Evolutionary conservation across 2,888 invertebrate genomes (phyloP).

Genomic region (Cabera pusaria): DNA sequence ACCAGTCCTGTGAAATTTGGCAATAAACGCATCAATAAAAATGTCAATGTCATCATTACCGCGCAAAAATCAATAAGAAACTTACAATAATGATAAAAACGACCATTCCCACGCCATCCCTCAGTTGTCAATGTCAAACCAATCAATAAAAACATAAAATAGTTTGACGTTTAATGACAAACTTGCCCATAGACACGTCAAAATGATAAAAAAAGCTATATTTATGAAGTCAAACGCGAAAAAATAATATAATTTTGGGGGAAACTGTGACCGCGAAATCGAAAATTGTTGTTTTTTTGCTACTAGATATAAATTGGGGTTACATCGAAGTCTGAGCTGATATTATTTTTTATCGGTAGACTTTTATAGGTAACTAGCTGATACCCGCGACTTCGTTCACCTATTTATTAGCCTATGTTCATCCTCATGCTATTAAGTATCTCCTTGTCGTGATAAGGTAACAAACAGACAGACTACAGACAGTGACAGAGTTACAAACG

Average conservation of each 20-base stretch:
- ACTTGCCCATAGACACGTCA: conserved; percentile 54
- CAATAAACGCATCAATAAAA: conserved; percentile 52
- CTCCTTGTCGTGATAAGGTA: no score
- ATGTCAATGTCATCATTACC: conserved; percentile 69
- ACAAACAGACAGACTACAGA: no score
- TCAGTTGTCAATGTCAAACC: conserved; percentile 50
- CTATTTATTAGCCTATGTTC: no score
- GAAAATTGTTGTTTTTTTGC: conserved; percentile 19
- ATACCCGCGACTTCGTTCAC: no score
- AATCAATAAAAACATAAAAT: conserved; percentile 73
- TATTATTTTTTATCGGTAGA: no score
- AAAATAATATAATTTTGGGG: conserved; percentile 48
- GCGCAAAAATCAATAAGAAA: conserved; percentile 34
- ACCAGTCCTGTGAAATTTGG: conserved; percentile 39
- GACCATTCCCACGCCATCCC: conserved; percentile 61
- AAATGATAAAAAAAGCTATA: conserved; percentile 35
- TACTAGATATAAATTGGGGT: background rate
- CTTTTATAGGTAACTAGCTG: no score
- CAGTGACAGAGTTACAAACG: no score
- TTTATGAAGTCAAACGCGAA: conserved; percentile 56
- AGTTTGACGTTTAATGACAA: conserved; percentile 76
- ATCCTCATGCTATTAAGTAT: no score
- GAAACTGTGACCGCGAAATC: conserved; percentile 63
- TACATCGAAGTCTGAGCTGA: no score
- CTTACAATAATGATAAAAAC: conserved; percentile 30